Evolutionary conservation across 1,140 invertebrate genomes (phyloP), one percentile per base, ranked within the genome.

Genomic region (Centruroides vittatus): DNA sequence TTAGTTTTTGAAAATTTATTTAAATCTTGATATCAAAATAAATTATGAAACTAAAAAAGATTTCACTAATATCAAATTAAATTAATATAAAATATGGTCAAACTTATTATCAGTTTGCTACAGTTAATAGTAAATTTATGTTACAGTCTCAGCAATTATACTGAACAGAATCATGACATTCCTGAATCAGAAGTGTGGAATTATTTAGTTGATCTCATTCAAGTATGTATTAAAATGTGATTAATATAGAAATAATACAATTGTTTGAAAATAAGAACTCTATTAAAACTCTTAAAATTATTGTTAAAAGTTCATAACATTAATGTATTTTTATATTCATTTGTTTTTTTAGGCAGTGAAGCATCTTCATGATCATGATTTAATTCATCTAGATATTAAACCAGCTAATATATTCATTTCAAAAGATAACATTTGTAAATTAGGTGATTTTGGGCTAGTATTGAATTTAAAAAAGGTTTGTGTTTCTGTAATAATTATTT

Each of bases 331-430:
- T 23, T 23, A 41, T 41, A 41, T 41, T 6, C 8, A 41, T 41
- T 41, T 41, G 4, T 41, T 41, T 41, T 6, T 41, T 5, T 66
- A 81, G 73, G 84, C 81, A 47, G 67, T 85, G 0, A 79, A 84
- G 68, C 82, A 84, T 67, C 73, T 86, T 11, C 84, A 86, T 72
- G 78, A 80, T 59, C 74, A 80, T 52, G 77, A 84, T 71, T 72
- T 86, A 47, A 77, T 86, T 49, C 86, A 88, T 70, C 76, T 86
- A 71, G 86, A 88, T 70, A 84, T 88, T 35, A 88, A 88, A 73
- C 80, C 85, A 58, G 85, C 84, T 35, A 88, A 88, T 73, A 86
- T 88, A 55, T 79, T 86, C 64, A 73, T 80, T 48, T 77, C 80
- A 49, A 64, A 78, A 76, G 50, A 67, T 60, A 61, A 75, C 61